Evolutionary conservation across 2,113 vertebrate species (phyloP).

Genomic region (Ancistrus triradiatus): DNA sequence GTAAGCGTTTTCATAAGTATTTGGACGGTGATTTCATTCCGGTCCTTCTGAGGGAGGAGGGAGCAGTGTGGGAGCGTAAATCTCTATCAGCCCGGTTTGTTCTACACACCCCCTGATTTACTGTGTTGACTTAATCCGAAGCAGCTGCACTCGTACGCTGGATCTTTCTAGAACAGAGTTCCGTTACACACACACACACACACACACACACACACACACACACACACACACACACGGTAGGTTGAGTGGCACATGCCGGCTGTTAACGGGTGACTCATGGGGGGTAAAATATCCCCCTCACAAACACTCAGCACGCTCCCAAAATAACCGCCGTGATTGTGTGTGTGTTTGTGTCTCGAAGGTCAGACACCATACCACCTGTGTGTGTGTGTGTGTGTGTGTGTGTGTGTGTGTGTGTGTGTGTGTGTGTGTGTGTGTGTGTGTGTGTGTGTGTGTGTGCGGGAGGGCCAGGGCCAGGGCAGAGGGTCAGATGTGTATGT

Average conservation of each 20-base stretch:
- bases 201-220: no score
- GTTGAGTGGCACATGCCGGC: slow-evolving; percentile 20
- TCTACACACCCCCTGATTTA: not conserved
- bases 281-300: slow-evolving; percentile 21
- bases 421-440: slow-evolving; percentile 52
- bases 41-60: not conserved
- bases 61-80: not conserved
- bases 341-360: slow-evolving; percentile 7
- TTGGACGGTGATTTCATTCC: no score
- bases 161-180: slow-evolving; percentile 56
- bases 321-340: slow-evolving; percentile 17
- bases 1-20: no score
- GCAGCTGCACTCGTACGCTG: slow-evolving; percentile 44
- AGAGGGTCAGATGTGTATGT: not conserved
- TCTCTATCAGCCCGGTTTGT: not conserved
- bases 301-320: slow-evolving; percentile 5
- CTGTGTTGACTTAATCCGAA: not conserved
- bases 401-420: slow-evolving; percentile 47
- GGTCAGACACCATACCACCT: slow-evolving; percentile 20
- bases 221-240: no score
- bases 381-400: slow-evolving; percentile 52
- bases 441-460: slow-evolving; percentile 37
- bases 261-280: slow-evolving; percentile 23
- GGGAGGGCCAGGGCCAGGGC: slow-evolving; percentile 2
- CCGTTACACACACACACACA: not conserved